Evolutionary conservation across 2,797 vertebrate species (phyloP).

Genomic region (Hippoglossus hippoglossus): DNA sequence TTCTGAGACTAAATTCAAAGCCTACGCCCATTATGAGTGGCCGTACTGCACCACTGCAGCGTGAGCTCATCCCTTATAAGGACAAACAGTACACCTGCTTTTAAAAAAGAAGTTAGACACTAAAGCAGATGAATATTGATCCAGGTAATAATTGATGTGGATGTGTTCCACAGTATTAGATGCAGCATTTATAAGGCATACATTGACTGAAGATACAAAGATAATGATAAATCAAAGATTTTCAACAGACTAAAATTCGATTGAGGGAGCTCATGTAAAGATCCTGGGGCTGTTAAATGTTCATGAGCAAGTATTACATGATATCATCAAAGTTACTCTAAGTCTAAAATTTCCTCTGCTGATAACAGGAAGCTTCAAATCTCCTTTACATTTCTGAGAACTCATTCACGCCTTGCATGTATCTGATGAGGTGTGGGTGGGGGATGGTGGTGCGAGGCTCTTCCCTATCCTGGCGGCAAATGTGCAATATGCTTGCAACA

Average conservation of each 20-base stretch:
- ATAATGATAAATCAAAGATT: conserved; percentile 13
- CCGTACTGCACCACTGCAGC: conserved; percentile 26
- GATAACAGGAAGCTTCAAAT: conserved; percentile 56
- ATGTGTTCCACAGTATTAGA: neutral
- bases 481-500: conserved; percentile 77
- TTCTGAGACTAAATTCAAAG: conserved; percentile 19
- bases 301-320: neutral
- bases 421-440: conserved; percentile 58
- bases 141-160: conserved; percentile 23
- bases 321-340: neutral
- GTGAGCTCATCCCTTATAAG: conserved; percentile 74
- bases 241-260: neutral
- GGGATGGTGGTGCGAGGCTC: conserved; percentile 1
- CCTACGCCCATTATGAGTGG: conserved; percentile 34
- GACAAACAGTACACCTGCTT: conserved; percentile 65
- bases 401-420: conserved; percentile 41
- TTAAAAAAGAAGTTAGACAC: conserved; percentile 19
- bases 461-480: conserved; percentile 61
- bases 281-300: conserved; percentile 9
- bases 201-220: neutral
- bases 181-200: neutral
- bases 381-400: conserved; percentile 61
- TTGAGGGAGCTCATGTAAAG: neutral
- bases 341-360: conserved; percentile 1
- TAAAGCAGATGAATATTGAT: conserved; percentile 31